phyloP scores from a whole-genome alignment of 2,888 invertebrate genomes.

The Lucinisca nassula region DNA sequence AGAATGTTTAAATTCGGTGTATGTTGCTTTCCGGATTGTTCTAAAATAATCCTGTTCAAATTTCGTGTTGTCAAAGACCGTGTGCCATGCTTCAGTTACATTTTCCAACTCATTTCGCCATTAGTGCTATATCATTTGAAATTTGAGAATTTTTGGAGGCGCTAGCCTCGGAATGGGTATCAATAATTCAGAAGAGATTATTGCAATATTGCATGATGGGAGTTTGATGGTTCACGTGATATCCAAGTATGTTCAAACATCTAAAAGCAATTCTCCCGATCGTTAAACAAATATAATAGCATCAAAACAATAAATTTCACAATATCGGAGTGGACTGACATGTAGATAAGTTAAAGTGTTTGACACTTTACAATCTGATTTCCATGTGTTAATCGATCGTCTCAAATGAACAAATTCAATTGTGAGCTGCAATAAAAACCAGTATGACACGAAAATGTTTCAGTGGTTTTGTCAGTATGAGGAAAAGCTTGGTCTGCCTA shows the following conservation, averaged over 20 bases:
- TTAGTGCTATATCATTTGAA: neutral
- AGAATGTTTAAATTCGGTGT: no score
- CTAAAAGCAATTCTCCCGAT: neutral
- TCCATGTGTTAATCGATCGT: neutral
- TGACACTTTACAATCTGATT: neutral
- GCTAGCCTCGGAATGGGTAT: neutral
- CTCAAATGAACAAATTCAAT: neutral
- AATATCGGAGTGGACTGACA: neutral
- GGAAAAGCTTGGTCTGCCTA: no score
- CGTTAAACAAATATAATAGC: conserved; percentile 10
- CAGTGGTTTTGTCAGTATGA: no score
- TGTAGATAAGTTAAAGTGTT: conserved; percentile 6
- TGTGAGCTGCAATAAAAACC: no score
- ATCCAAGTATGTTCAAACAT: neutral
- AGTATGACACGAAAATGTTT: no score
- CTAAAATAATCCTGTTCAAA: no score
- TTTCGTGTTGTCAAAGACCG: no score
- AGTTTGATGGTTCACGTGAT: neutral
- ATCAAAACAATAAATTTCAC: neutral
- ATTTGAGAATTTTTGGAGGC: neutral
- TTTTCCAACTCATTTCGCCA: neutral
- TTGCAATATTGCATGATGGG: conserved; percentile 2
- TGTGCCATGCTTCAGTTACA: neutral
- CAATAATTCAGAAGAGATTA: neutral
- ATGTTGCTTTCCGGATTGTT: no score